These are phyloP conservation scores for Propithecus coquereli DNA, from an alignment of 2,113 vertebrate species.

Conservation along the genomic window DNA sequence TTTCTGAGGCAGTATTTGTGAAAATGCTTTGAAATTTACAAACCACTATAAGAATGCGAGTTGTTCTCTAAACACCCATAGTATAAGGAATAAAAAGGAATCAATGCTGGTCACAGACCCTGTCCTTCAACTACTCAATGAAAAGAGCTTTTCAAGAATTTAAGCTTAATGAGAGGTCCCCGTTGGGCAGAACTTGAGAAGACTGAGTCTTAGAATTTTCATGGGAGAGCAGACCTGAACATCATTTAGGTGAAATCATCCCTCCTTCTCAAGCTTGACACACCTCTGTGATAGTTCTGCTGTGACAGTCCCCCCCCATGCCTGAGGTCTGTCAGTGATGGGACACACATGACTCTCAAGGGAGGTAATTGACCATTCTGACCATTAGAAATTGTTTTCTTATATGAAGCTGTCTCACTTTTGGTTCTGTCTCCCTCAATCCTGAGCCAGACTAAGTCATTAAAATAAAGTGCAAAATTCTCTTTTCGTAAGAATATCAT, in stretches of 20 bases:
- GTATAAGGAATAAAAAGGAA: not conserved
- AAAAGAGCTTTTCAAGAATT: not conserved
- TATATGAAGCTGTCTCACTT: not conserved
- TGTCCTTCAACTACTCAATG: not conserved
- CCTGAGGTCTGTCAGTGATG: not conserved
- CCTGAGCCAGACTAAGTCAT: not conserved
- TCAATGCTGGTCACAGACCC: not conserved
- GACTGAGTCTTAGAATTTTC: not conserved
- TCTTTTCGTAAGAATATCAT: not conserved
- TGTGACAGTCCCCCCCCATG: not conserved
- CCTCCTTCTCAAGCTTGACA: not conserved
- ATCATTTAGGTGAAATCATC: not conserved
- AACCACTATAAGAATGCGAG: not conserved
- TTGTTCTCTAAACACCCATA: not conserved
- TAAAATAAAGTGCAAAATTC: not conserved
- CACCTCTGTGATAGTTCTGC: not conserved
- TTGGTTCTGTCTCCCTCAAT: not conserved
- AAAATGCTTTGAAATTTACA: slow-evolving; percentile 23
- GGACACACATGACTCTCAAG: not conserved
- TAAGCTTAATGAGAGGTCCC: not conserved
- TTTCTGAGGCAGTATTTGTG: not conserved
- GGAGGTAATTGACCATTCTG: not conserved
- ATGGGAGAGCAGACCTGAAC: not conserved
- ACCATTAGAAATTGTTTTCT: not conserved
- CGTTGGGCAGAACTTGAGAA: not conserved